phyloP scores from a whole-genome alignment of 2,888 invertebrate species.

The Drosophila acutilabella region DNA sequence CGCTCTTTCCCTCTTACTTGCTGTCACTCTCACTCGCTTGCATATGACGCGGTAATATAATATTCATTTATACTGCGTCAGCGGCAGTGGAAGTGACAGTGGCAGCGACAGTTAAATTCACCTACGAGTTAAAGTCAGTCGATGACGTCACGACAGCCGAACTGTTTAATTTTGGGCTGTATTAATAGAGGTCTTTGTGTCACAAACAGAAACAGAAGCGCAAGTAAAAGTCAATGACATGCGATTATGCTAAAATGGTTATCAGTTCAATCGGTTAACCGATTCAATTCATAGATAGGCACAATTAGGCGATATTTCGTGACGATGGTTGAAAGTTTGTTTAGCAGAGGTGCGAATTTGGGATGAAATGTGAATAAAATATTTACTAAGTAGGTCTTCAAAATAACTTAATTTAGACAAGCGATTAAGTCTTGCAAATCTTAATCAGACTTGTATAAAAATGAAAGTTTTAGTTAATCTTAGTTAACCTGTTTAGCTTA shows the following conservation, averaged over 20 bases:
- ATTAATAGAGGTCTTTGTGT: not conserved
- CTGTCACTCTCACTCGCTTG: slow-evolving; percentile 11
- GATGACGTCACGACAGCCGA: slow-evolving; percentile 28
- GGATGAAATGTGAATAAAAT: not conserved
- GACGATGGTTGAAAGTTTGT: no score
- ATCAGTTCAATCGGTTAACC: slow-evolving; percentile 17
- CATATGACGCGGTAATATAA: slow-evolving; percentile 66
- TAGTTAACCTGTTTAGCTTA: not conserved
- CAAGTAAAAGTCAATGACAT: slow-evolving; percentile 38
- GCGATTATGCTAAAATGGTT: slow-evolving; percentile 22
- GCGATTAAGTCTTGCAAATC: not conserved
- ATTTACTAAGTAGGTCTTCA: no score
- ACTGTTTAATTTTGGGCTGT: slow-evolving; percentile 32
- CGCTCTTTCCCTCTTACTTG: slow-evolving; percentile 3
- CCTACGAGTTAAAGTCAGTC: slow-evolving; percentile 52
- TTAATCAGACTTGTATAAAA: not conserved
- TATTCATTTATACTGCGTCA: slow-evolving; percentile 65
- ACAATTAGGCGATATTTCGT: not conserved
- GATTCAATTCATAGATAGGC: slow-evolving; percentile 1
- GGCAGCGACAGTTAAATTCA: slow-evolving; percentile 45
- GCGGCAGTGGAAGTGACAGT: slow-evolving; percentile 9
- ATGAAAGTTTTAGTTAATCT: not conserved
- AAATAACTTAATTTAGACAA: no score
- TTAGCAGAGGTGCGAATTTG: not conserved
- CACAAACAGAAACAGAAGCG: not conserved